Conservation (phyloP, 1,140 invertebrate species). For the Mactra quadrangularis region DNA sequence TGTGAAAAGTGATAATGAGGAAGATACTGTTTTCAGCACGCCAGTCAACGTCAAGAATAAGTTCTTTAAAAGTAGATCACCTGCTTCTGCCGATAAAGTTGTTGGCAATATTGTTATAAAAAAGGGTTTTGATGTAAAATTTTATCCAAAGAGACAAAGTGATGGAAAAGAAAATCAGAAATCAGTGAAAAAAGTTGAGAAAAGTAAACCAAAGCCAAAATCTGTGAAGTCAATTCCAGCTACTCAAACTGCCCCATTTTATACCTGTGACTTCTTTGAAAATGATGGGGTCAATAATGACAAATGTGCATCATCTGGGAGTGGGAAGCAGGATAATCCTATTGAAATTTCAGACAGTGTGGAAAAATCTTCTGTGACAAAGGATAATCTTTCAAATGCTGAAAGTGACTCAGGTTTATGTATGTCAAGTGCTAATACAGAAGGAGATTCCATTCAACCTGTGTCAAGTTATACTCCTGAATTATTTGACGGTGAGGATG, state of each 20-base stretch:
- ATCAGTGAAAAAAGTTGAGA: neutral
- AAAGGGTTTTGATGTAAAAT: constrained; percentile 61
- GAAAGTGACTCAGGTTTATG: constrained; percentile 34
- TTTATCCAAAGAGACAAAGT: constrained; percentile 38
- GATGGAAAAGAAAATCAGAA: neutral
- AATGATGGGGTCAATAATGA: neutral
- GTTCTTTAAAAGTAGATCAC: constrained; percentile 52
- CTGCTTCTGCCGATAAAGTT: constrained; percentile 27
- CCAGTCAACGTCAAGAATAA: constrained; percentile 27
- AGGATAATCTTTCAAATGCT: neutral
- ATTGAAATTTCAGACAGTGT: constrained; percentile 1
- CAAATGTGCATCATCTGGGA: neutral
- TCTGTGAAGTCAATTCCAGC: constrained; percentile 31
- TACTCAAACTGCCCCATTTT: neutral
- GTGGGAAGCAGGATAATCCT: neutral
- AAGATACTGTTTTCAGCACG: neutral
- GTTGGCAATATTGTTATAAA: constrained; percentile 52
- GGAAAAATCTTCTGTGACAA: neutral
- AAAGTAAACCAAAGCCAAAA: constrained; percentile 7
- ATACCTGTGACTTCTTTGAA: neutral
- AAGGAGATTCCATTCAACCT: neutral
- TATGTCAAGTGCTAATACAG: constrained; percentile 22
- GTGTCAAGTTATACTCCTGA: neutral
- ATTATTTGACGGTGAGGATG: neutral
- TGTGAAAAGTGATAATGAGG: neutral